Base-by-base conservation (phyloP, 2,797 vertebrate genomes). In the Alcedo atthis region DNA sequence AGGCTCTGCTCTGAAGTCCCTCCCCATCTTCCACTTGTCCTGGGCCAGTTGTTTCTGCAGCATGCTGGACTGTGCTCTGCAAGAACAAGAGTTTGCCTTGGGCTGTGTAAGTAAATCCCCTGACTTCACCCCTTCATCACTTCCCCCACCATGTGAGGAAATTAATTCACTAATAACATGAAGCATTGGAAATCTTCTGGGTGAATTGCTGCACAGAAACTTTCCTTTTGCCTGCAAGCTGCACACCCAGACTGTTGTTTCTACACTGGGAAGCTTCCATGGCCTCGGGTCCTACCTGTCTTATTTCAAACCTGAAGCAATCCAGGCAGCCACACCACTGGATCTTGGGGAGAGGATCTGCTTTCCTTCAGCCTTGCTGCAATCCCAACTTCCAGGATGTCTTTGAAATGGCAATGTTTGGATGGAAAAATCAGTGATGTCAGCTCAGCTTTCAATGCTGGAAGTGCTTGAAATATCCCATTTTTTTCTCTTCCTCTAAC, bases 401-500 rank as follows among this genome's bases (percentile, higher is more conserved):
- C 54, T 85, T 12, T 37, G 35, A 37, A 37, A 37, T 12, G 11
- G 42, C 45, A 17, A 0, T n/a, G 62, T 80, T 78, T 89, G 82
- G 64, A 71, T 79, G 67, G 88, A 68, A 91, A 89, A 88, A 91
- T 88, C 7, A 63, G 40, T 91, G 69, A 30, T 86, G 94, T 84
- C 93, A 91, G 74, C 85, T 94, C 85, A 67, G 93, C 63, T 81
- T 77, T 24, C 76, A 90, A 88, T 92, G 58, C 90, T 90, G 88
- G 93, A 94, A 84, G 63, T 92, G 63, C 57, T 93, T 82, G 58
- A 81, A 92, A 90, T 75, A 87, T 91, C 62, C 80, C 6, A 5
- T 68, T 64, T 76, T 67, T 76, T 69, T 68, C 77, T 78, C 63
- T 94, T 94, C 83, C 91, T 94, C 90, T 92, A 94, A 92, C 82